Evolutionary conservation across 2,888 invertebrate species (phyloP).

Genomic region (Lumbricus terrestris): DNA sequence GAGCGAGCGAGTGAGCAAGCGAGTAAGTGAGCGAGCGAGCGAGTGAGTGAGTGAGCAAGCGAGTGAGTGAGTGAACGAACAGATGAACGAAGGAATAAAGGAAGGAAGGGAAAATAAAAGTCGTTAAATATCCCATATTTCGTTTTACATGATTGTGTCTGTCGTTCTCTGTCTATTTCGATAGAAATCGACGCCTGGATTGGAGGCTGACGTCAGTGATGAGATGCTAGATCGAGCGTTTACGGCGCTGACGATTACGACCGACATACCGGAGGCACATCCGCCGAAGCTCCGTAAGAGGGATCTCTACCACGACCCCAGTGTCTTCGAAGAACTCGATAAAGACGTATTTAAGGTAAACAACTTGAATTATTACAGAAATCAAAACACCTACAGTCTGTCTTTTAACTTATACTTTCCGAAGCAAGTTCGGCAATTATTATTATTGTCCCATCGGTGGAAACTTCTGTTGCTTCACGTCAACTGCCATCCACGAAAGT

Average conservation of each 20-base stretch:
- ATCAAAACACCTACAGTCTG: too few species aligned
- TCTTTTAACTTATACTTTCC: too few species aligned
- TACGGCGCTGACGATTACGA: conserved; percentile 46
- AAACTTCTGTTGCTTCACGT: too few species aligned
- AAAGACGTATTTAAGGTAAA: conserved; percentile 55
- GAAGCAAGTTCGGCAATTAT: too few species aligned
- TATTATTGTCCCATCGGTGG: too few species aligned
- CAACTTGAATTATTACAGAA: conserved; percentile 4
- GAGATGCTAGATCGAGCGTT: conserved; percentile 47
- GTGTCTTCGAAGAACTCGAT: conserved; percentile 54
- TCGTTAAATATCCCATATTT: not conserved
- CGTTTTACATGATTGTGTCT: not conserved
- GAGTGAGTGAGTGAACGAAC: too few species aligned
- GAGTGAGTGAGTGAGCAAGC: too few species aligned
- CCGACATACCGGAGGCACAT: conserved; percentile 38
- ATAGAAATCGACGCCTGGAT: conserved; percentile 23
- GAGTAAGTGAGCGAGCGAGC: too few species aligned
- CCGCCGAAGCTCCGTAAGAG: conserved; percentile 53
- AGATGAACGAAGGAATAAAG: not conserved
- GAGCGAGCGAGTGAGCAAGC: too few species aligned
- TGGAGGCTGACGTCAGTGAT: conserved; percentile 27
- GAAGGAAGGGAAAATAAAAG: not conserved
- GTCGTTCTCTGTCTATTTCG: too few species aligned
- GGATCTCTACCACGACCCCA: conserved; percentile 52
- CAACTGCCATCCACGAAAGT: too few species aligned